Evolutionary conservation across 2,888 invertebrate species (phyloP).

Genomic region (Polyommatus iphigenia): DNA sequence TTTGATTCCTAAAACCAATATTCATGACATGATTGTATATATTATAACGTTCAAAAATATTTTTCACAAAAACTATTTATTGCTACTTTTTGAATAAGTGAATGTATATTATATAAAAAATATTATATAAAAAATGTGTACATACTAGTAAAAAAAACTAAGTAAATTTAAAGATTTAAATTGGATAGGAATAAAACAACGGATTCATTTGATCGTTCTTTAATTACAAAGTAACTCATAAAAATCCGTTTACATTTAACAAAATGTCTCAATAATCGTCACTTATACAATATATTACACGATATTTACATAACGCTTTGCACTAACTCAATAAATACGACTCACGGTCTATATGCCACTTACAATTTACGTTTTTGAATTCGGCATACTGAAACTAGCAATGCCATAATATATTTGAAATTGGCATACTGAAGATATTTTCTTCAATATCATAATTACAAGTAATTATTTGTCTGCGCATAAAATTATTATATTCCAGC

Average conservation of each 20-base stretch:
- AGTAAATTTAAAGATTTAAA: neutral
- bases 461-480: neutral
- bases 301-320: constrained; percentile 56
- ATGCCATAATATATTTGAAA: neutral
- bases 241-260: constrained; percentile 34
- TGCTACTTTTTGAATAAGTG: too few species aligned
- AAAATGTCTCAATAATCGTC: constrained; percentile 37
- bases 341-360: constrained; percentile 35
- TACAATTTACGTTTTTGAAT: neutral
- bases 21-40: neutral
- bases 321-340: constrained; percentile 43
- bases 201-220: constrained; percentile 31
- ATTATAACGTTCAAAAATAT: neutral
- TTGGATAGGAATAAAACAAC: constrained; percentile 24
- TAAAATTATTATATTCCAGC: neutral
- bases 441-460: neutral
- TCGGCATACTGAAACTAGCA: neutral
- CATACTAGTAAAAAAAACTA: neutral
- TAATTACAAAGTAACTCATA: constrained; percentile 35
- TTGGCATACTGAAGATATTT: neutral
- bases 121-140: too few species aligned
- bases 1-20: constrained; percentile 25
- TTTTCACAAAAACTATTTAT: too few species aligned
- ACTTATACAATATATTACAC: constrained; percentile 53
- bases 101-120: too few species aligned